Evolutionary conservation across 35 echinoderm and acorn worm species (phyloP).

Genomic region (Lytechinus variegatus): DNA sequence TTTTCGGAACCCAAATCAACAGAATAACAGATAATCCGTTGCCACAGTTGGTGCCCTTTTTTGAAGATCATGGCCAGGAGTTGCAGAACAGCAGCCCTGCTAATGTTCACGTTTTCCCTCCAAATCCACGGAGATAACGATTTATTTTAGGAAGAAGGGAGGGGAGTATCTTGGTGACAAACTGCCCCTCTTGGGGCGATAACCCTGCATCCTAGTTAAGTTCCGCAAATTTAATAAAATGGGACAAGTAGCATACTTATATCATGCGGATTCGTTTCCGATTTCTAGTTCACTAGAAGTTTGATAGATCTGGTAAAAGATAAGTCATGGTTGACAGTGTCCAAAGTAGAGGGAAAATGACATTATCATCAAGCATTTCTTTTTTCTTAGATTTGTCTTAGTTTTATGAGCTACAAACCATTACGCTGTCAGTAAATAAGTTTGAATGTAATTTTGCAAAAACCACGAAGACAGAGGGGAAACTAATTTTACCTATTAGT

Average conservation of each 20-base stretch:
- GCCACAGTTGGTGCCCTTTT: background rate
- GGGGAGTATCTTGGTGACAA: background rate
- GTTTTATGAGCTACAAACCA: no score
- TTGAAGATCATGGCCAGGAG: background rate
- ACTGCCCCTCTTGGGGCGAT: background rate
- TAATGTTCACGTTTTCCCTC: slow-evolving; percentile 2
- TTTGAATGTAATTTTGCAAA: no score
- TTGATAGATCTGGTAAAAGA: background rate
- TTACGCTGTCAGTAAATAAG: no score
- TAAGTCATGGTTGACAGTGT: background rate
- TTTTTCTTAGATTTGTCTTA: no score
- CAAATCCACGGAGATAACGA: slow-evolving; percentile 17
- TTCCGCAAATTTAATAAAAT: background rate
- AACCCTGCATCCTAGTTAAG: background rate
- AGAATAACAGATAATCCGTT: background rate
- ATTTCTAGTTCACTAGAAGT: background rate
- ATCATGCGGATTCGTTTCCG: background rate
- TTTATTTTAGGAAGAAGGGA: slow-evolving; percentile 13
- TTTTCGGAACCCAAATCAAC: background rate
- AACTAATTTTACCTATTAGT: no score
- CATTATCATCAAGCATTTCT: no score
- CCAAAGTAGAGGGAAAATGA: background rate
- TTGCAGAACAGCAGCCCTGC: background rate
- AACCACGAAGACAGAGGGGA: no score
- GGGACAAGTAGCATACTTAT: background rate